These are phyloP conservation scores for Acrossocheilus fasciatus DNA, from an alignment of 2,797 vertebrate species.

Conservation along the genomic window DNA sequence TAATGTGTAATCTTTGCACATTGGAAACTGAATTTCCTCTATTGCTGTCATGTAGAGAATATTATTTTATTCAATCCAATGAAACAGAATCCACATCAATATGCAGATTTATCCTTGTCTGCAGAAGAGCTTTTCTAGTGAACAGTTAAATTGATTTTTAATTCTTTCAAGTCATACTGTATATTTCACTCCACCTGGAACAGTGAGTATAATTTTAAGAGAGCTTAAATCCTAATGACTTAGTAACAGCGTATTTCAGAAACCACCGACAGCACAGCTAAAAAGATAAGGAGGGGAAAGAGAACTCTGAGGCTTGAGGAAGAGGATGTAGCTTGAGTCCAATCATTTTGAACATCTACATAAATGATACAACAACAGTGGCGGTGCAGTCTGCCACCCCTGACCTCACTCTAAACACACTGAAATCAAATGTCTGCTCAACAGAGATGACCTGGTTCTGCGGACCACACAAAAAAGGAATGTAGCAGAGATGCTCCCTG, in stretches of 20 bases:
- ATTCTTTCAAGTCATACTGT: constrained; percentile 39
- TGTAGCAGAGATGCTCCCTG: not conserved
- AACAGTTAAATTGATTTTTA: constrained; percentile 41
- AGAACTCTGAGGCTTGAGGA: not conserved
- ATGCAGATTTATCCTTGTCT: constrained; percentile 39
- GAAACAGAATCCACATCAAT: constrained; percentile 11
- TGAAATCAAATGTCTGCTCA: constrained; percentile 3
- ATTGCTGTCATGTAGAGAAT: not conserved
- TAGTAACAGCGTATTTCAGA: constrained; percentile 21
- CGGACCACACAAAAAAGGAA: not conserved
- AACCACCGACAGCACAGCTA: not conserved
- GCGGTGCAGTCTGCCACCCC: not conserved
- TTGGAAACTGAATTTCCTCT: not conserved
- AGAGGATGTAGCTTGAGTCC: not conserved
- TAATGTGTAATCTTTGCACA: not conserved
- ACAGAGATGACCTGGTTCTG: not conserved
- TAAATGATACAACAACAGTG: not conserved
- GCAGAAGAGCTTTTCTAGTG: constrained; percentile 23
- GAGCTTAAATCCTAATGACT: constrained; percentile 30
- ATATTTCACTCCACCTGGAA: constrained; percentile 10
- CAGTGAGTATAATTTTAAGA: constrained; percentile 30
- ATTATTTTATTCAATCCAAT: not conserved
- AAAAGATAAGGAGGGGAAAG: not conserved
- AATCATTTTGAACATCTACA: constrained; percentile 6
- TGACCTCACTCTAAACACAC: not conserved